phyloP scores from a whole-genome alignment of 2,888 invertebrate species.

The Dyspetes luteomarginatus region DNA sequence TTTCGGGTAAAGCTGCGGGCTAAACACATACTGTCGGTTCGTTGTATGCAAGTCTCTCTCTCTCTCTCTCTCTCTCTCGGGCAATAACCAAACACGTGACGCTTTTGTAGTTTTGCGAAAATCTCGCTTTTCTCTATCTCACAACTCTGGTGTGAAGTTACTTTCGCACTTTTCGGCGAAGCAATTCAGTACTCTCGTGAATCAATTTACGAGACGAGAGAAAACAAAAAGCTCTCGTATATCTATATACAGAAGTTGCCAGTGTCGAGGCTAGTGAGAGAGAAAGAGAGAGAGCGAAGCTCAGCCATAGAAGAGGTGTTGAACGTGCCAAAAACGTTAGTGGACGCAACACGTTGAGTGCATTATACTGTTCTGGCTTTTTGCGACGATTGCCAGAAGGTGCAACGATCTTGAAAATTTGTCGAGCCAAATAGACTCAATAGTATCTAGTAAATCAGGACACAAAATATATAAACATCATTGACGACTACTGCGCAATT shows the following conservation, averaged over 20 bases:
- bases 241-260: slow-evolving; percentile 1
- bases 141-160: slow-evolving; percentile 54
- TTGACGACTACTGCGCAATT: background rate
- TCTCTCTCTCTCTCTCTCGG: background rate
- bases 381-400: slow-evolving; percentile 32
- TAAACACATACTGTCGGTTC: slow-evolving; percentile 7
- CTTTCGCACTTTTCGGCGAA: slow-evolving; percentile 55
- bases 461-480: slow-evolving; percentile 15
- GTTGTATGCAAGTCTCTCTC: slow-evolving; percentile 14
- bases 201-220: slow-evolving; percentile 55
- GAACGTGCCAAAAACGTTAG: slow-evolving; percentile 46
- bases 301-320: slow-evolving; percentile 6
- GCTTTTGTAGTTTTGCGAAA: slow-evolving; percentile 25
- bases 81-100: background rate
- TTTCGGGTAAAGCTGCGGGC: slow-evolving; percentile 33
- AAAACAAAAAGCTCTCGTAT: slow-evolving; percentile 47
- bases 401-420: slow-evolving; percentile 27
- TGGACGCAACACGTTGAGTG: slow-evolving; percentile 47
- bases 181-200: slow-evolving; percentile 56
- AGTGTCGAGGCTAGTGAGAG: slow-evolving; percentile 35
- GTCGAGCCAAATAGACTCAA: slow-evolving; percentile 2
- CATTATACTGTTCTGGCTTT: slow-evolving; percentile 5
- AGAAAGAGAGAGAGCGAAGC: background rate
- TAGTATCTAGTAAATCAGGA: slow-evolving; percentile 19
- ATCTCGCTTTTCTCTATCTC: slow-evolving; percentile 11